phyloP scores from a whole-genome alignment of 2,113 vertebrate genomes.

The mouse (Mus musculus) region DNA sequence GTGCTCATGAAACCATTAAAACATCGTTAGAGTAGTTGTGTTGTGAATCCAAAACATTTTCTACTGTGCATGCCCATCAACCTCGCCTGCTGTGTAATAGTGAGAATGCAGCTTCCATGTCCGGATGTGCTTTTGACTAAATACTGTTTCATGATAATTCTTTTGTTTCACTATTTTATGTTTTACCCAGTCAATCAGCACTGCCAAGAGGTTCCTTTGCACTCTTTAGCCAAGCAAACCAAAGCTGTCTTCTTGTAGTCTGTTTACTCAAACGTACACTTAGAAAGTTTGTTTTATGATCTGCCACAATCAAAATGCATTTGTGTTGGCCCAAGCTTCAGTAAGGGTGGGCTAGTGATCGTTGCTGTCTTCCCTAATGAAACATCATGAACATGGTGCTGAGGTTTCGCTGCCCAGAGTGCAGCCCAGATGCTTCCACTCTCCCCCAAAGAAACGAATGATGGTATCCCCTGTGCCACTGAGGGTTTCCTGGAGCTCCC shows the following conservation, averaged over 20 bases:
- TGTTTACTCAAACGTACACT: rapidly evolving
- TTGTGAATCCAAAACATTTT: not conserved
- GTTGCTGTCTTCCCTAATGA: not conserved
- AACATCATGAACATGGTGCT: not conserved
- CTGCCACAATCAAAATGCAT: not conserved
- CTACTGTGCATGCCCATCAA: not conserved
- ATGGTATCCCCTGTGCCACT: not conserved
- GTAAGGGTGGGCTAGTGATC: not conserved
- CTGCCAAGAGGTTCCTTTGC: not conserved
- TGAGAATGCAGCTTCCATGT: not conserved
- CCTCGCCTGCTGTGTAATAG: not conserved
- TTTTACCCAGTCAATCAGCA: not conserved
- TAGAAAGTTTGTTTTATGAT: not conserved
- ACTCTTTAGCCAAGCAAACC: not conserved
- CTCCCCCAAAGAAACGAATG: not conserved
- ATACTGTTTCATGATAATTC: not conserved
- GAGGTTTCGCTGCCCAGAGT: not conserved
- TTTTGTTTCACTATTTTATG: not conserved
- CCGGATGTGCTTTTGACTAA: not conserved
- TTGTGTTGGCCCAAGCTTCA: not conserved
- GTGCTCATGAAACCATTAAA: not conserved
- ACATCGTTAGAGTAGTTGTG: not conserved
- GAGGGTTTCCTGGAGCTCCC: not conserved
- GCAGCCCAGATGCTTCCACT: rapidly evolving
- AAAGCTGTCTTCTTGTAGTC: not conserved